Percentiles rank a stretch among this genome's conserved stretches.
These are phyloP conservation scores for Lathamus discolor DNA, from an alignment of 2,113 vertebrate genomes.

Conservation along the genomic window DNA sequence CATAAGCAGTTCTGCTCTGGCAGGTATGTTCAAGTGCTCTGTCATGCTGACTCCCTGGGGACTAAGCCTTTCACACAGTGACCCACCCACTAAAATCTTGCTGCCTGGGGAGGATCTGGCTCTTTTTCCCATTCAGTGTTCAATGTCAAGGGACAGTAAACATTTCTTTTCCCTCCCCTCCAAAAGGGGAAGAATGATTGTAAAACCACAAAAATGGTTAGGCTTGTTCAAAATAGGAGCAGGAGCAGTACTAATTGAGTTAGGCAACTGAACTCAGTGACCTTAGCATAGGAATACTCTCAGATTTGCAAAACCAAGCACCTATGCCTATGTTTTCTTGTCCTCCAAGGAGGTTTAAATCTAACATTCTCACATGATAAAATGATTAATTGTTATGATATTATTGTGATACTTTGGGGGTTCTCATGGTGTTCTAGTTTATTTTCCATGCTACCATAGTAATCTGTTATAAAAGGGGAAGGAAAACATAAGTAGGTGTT, in stretches of 20 bases:
- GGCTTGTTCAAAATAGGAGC: not conserved
- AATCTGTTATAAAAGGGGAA: not conserved
- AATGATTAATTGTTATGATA: not conserved
- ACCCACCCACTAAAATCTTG: not conserved
- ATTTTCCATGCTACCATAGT: not conserved
- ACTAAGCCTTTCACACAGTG: not conserved
- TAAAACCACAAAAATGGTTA: not conserved
- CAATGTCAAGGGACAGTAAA: not conserved
- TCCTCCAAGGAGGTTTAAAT: not conserved
- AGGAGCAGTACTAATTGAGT: rapidly evolving
- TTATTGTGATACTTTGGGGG: not conserved
- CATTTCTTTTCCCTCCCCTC: too few relatives aligned
- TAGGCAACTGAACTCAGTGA: not conserved
- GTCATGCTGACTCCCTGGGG: not conserved
- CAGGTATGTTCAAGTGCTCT: not conserved
- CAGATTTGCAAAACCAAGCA: not conserved
- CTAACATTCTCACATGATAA: not conserved
- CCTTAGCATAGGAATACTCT: not conserved
- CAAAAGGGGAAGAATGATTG: not conserved
- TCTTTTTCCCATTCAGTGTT: not conserved
- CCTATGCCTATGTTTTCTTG: not conserved
- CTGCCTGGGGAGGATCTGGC: not conserved
- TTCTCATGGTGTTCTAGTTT: not conserved
- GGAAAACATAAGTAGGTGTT: not conserved
- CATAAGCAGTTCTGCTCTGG: not conserved